A percentile compares a stretch with the other conserved stretches of the same genome.
Evolutionary conservation across 2,113 vertebrate species (phyloP).

Genomic region (Emydocephalus ijimae): DNA sequence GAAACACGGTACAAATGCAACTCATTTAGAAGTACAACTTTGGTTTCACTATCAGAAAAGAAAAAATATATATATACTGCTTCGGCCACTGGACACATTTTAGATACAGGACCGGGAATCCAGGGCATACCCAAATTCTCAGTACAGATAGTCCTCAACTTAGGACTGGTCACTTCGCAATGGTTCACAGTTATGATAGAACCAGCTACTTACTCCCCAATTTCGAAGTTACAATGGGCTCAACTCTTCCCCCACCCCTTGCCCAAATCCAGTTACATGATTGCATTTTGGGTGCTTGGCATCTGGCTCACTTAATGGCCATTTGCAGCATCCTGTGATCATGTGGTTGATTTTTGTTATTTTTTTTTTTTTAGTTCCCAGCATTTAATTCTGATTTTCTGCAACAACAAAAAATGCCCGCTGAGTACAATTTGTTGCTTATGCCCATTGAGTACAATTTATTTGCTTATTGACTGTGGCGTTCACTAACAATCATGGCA

Average conservation of each 20-base stretch:
- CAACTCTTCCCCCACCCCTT: accelerated
- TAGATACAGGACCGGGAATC: neutral
- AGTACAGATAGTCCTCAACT: neutral
- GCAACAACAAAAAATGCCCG: neutral
- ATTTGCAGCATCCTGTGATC: too few species aligned
- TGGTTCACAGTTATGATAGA: neutral
- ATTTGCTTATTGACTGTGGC: neutral
- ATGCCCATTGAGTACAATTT: neutral
- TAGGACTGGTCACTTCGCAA: neutral
- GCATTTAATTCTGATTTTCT: neutral
- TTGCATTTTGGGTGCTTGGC: neutral
- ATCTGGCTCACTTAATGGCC: neutral
- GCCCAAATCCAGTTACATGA: neutral
- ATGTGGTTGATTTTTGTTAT: neutral
- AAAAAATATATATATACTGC: neutral
- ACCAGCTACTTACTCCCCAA: neutral
- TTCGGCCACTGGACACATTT: neutral
- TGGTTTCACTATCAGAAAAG: neutral
- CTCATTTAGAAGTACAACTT: neutral
- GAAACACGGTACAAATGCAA: neutral
- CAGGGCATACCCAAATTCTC: neutral
- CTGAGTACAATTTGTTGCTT: too few species aligned
- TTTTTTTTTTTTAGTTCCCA: neutral
- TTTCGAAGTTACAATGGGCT: neutral
- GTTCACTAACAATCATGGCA: neutral